Conservation (phyloP, 2,113 vertebrate species). For the Grantiella picta region DNA sequence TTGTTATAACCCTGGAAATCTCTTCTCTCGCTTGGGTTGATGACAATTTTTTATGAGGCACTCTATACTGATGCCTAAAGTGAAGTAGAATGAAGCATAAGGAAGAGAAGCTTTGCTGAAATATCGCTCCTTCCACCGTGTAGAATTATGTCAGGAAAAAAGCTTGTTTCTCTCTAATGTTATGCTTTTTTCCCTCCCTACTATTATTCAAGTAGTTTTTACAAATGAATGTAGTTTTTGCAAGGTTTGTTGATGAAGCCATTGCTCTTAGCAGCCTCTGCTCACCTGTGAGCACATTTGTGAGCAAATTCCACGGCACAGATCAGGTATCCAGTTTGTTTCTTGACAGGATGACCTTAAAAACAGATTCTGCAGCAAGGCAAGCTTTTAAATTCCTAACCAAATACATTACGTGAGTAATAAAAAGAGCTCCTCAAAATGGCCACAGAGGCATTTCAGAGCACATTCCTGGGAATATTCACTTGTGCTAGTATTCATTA, state of each 20-base stretch:
- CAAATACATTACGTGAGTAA: conserved; percentile 36
- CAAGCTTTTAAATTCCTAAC: conserved; percentile 45
- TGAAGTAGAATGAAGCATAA: conserved; percentile 20
- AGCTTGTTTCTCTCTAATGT: background rate
- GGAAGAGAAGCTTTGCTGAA: conserved; percentile 3
- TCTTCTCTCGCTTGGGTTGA: conserved; percentile 28
- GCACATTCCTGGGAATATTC: conserved; percentile 41
- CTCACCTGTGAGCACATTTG: background rate
- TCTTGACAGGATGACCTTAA: conserved; percentile 9
- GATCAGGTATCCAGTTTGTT: background rate
- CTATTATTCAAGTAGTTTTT: background rate
- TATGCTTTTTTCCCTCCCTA: accelerated
- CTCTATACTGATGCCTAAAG: conserved; percentile 5
- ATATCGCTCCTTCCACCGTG: background rate
- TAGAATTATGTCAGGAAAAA: background rate
- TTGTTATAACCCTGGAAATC: conserved; percentile 53
- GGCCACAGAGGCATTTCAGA: conserved; percentile 47
- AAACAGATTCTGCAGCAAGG: conserved; percentile 21
- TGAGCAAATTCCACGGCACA: background rate
- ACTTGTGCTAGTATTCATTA: conserved; percentile 41
- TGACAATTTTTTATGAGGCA: background rate
- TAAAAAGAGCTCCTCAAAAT: conserved; percentile 58
- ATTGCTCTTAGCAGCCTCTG: background rate
- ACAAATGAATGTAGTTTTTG: background rate
- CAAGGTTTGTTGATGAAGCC: background rate